Evolutionary conservation across 2,888 invertebrate genomes (phyloP).

Genomic region (Xestia xanthographa): DNA sequence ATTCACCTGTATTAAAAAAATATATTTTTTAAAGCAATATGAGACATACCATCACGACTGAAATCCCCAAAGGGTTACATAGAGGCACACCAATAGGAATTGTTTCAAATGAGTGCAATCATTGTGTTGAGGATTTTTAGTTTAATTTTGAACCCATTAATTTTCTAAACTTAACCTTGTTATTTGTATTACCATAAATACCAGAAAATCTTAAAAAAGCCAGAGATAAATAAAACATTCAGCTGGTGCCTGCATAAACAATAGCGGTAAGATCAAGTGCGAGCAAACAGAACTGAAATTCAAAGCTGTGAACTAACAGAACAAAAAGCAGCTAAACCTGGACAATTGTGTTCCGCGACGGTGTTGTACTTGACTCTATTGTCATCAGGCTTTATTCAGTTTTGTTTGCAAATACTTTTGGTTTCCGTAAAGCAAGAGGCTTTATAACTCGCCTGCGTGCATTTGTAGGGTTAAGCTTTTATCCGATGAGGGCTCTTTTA

Average conservation of each 20-base stretch:
- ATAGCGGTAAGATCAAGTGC: slow-evolving; percentile 26
- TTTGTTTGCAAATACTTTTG: slow-evolving; percentile 18
- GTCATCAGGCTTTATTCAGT: slow-evolving; percentile 2
- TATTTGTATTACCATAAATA: neutral
- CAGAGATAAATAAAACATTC: slow-evolving; percentile 19
- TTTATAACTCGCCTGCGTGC: neutral
- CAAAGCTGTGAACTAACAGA: slow-evolving; percentile 18
- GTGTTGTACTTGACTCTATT: neutral
- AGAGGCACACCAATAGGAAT: neutral
- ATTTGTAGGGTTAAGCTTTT: neutral
- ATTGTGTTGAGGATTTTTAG: neutral
- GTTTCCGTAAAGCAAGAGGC: neutral
- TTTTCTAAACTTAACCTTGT: neutral
- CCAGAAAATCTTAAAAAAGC: neutral
- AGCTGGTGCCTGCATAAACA: slow-evolving; percentile 21
- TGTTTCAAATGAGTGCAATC: neutral
- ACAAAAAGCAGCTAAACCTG: slow-evolving; percentile 34
- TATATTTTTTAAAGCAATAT: neutral
- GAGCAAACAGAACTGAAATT: slow-evolving; percentile 16
- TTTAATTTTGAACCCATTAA: neutral
- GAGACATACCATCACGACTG: neutral
- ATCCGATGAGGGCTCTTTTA: neutral
- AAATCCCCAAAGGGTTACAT: neutral
- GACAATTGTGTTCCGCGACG: slow-evolving; percentile 29
- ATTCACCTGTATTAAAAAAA: neutral